Percentiles rank a stretch among this genome's conserved stretches.
phyloP scores from a whole-genome alignment of 2,113 vertebrate species.

The Dicerorhinus sumatrensis region DNA sequence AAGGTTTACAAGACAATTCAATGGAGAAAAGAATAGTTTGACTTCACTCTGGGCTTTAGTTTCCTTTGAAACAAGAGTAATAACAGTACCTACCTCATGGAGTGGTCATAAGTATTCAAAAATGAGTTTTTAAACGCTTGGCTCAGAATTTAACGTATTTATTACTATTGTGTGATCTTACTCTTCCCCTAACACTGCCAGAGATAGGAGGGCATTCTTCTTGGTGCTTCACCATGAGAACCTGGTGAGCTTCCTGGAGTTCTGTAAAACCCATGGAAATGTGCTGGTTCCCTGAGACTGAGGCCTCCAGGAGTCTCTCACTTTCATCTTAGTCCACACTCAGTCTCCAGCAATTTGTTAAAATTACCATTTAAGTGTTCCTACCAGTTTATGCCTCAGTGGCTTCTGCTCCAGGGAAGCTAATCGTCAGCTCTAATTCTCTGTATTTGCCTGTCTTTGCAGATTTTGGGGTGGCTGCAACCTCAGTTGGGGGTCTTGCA shows the following conservation, averaged over 20 bases:
- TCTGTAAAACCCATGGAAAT: not conserved
- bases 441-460: not conserved
- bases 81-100: not conserved
- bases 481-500: not conserved
- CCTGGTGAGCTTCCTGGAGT: not conserved
- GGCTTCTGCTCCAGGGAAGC: not conserved
- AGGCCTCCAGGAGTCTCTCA: not conserved
- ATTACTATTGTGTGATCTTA: not conserved
- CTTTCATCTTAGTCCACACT: not conserved
- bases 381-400: not conserved
- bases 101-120: not conserved
- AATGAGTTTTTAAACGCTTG: not conserved
- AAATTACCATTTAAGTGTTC: not conserved
- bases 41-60: not conserved
- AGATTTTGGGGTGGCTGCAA: not conserved
- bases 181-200: not conserved
- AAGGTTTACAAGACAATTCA: too few relatives aligned
- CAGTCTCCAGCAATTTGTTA: not conserved
- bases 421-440: not conserved
- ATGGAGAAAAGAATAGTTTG: not conserved
- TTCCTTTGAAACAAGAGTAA: not conserved
- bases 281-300: not conserved
- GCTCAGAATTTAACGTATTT: not conserved
- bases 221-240: not conserved
- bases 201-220: not conserved